A percentile compares a stretch with the other conserved stretches of the same genome.
These are phyloP conservation scores for Drosophila trichaetosa DNA, from an alignment of 2,888 invertebrate species.

Conservation along the genomic window DNA sequence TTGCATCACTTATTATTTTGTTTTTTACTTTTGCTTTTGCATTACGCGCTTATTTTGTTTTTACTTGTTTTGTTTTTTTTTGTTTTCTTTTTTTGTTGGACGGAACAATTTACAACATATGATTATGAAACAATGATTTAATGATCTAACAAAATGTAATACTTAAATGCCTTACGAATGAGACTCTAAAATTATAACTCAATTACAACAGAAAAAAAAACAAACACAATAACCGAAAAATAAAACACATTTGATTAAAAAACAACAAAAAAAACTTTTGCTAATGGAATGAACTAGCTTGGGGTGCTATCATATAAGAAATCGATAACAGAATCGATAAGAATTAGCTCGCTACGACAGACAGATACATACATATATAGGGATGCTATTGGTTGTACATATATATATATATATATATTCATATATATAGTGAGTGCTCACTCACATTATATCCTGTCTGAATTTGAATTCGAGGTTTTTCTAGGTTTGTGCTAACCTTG, in stretches of 20 bases:
- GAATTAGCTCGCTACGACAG: not conserved
- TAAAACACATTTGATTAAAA: not conserved
- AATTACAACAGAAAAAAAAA: conserved; percentile 41
- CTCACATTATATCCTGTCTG: too few relatives aligned
- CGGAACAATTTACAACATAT: conserved; percentile 80
- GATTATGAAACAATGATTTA: conserved; percentile 77
- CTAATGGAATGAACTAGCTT: conserved; percentile 75
- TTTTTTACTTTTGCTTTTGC: conserved; percentile 28
- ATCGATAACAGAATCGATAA: not conserved
- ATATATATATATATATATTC: not conserved
- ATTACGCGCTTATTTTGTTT: conserved; percentile 37
- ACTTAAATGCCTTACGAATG: conserved; percentile 44
- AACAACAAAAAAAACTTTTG: conserved; percentile 41
- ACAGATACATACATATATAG: conserved; percentile 44
- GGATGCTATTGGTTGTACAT: conserved; percentile 16
- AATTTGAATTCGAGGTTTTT: too few relatives aligned
- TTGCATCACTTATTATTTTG: conserved; percentile 39
- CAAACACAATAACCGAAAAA: conserved; percentile 24
- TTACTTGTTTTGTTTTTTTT: conserved; percentile 34
- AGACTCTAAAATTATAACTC: conserved; percentile 30
- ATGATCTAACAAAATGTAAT: conserved; percentile 53
- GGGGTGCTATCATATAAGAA: conserved; percentile 32
- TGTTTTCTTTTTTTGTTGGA: conserved; percentile 62
- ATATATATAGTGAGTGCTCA: too few relatives aligned
- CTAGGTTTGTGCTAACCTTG: too few relatives aligned